Conservation (phyloP, 2,888 invertebrate species). For the Lathronympha strigana region DNA sequence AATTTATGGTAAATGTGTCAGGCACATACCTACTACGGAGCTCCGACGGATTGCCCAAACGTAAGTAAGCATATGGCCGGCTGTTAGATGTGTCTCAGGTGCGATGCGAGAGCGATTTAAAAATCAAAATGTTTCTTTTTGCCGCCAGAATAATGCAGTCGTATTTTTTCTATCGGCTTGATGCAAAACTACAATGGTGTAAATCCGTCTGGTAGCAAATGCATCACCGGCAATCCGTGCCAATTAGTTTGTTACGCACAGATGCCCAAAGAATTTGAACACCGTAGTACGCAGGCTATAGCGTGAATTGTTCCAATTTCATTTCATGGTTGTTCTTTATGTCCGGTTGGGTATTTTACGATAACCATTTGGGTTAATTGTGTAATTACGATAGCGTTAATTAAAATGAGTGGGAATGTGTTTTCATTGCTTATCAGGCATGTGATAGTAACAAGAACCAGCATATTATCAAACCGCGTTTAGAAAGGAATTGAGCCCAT, state of each 20-base stretch:
- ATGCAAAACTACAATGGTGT: constrained; percentile 9
- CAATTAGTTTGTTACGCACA: constrained; percentile 39
- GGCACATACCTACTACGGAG: too few relatives aligned
- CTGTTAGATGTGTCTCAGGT: too few relatives aligned
- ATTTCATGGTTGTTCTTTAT: constrained; percentile 25
- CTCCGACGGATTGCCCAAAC: too few relatives aligned
- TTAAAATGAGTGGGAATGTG: constrained; percentile 1
- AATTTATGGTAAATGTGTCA: too few relatives aligned
- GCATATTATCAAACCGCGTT: too few relatives aligned
- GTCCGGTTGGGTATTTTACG: constrained; percentile 16
- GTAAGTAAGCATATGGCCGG: too few relatives aligned
- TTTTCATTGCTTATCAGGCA: not conserved
- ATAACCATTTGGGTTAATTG: constrained; percentile 31
- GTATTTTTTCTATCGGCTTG: not conserved
- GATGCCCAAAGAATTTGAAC: constrained; percentile 36
- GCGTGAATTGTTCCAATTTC: constrained; percentile 35
- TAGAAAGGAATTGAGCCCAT: too few relatives aligned
- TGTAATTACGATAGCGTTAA: constrained; percentile 24
- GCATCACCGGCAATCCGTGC: constrained; percentile 20
- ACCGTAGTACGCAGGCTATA: constrained; percentile 24
- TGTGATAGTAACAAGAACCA: not conserved
- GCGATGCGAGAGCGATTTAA: too few relatives aligned
- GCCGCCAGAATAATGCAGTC: too few relatives aligned
- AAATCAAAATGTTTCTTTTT: too few relatives aligned
- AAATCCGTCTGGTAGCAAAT: constrained; percentile 22